phyloP scores from a whole-genome alignment of 2,797 vertebrate species.

The Macropodus opercularis region DNA sequence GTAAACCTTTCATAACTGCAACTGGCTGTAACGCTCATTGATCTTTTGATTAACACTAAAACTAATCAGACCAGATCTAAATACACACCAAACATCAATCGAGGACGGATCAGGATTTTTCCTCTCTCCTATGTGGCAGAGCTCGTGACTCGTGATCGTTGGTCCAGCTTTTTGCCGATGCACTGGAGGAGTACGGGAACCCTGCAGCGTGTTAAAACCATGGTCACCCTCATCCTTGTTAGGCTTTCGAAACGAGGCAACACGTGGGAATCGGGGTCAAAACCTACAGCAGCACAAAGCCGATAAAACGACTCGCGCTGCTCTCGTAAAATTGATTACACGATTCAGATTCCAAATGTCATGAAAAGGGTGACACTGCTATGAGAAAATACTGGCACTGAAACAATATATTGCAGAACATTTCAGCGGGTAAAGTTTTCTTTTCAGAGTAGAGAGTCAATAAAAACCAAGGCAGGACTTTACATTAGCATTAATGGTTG shows the following conservation, averaged over 20 bases:
- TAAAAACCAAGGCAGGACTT: conserved; percentile 29
- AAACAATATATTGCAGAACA: not conserved
- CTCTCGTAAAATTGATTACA: conserved; percentile 43
- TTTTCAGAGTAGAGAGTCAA: conserved; percentile 5
- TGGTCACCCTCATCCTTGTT: conserved; percentile 14
- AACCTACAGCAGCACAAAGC: conserved; percentile 8
- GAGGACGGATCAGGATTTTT: not conserved
- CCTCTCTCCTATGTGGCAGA: too few species aligned
- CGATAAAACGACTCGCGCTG: not conserved
- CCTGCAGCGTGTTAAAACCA: conserved; percentile 14
- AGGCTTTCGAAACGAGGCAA: conserved; percentile 22
- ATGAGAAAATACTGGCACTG: not conserved
- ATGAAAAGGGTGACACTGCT: not conserved
- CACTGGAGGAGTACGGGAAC: conserved; percentile 2
- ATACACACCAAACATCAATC: not conserved
- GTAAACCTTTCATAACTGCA: not conserved
- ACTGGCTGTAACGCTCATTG: not conserved
- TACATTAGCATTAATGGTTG: conserved; percentile 20
- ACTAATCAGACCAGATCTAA: not conserved
- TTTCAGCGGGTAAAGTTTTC: conserved; percentile 15
- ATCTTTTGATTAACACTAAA: too few species aligned
- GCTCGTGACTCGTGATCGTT: conserved; percentile 4
- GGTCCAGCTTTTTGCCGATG: not conserved
- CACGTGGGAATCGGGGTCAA: conserved; percentile 12
- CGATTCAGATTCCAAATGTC: conserved; percentile 1